Conservation (phyloP, 2,888 invertebrate species). For the Conops quadrifasciatus region DNA sequence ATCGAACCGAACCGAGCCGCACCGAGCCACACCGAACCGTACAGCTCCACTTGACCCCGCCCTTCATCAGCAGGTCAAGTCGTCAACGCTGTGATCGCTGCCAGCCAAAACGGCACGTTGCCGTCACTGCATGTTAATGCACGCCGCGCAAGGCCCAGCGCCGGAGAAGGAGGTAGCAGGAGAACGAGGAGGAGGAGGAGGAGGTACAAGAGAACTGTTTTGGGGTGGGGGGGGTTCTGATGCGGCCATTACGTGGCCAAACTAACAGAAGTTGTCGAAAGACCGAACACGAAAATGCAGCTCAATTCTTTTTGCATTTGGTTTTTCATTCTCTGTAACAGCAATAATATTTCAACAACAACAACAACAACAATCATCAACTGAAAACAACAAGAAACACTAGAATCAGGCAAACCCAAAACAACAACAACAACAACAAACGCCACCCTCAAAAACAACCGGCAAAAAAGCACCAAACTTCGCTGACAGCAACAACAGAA, state of each 20-base stretch:
- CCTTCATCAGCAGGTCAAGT: background rate
- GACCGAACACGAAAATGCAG: conserved; percentile 24
- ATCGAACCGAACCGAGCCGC: background rate
- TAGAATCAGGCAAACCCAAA: no score
- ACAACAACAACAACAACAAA: conserved; percentile 7
- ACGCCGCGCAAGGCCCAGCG: background rate
- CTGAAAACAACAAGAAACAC: no score
- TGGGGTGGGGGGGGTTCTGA: background rate
- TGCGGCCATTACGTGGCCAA: conserved; percentile 3
- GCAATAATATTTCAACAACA: conserved; percentile 9
- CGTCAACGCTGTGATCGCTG: no score
- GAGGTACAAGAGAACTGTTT: background rate
- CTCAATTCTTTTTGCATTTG: conserved; percentile 13
- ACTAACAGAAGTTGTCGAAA: conserved; percentile 23
- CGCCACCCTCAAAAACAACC: background rate
- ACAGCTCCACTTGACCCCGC: background rate
- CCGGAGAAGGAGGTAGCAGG: no score
- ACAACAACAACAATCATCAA: conserved; percentile 9
- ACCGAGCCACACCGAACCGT: background rate
- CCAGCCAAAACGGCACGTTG: background rate
- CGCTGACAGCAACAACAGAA: background rate
- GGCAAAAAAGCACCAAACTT: background rate
- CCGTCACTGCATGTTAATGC: background rate
- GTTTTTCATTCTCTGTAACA: background rate
- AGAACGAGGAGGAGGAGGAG: background rate